Conservation (phyloP, 2,888 invertebrate species). For the Plebejus anna region DNA sequence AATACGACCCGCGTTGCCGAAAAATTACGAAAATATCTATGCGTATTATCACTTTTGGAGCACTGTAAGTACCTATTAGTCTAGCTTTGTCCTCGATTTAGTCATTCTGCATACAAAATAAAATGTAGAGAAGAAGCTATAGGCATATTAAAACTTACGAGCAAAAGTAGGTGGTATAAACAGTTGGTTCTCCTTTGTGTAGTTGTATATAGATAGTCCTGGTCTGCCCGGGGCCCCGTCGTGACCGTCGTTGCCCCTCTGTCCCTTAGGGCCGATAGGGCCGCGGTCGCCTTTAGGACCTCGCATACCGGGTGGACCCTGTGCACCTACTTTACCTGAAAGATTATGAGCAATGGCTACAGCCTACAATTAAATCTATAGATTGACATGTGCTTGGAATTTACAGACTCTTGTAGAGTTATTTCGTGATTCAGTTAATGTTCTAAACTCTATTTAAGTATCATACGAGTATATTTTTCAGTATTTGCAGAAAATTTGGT, state of each 20-base stretch:
- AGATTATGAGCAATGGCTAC: not conserved
- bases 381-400: not conserved
- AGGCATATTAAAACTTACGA: slow-evolving; percentile 47
- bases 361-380: no score
- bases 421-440: not conserved
- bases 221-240: slow-evolving; percentile 89
- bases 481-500: not conserved
- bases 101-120: no score
- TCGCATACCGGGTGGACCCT: slow-evolving; percentile 84
- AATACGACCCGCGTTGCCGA: no score
- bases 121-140: no score
- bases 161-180: slow-evolving; percentile 93
- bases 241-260: slow-evolving; percentile 85
- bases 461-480: no score
- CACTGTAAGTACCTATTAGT: no score
- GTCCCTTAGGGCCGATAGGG: slow-evolving; percentile 84
- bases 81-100: no score
- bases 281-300: slow-evolving; percentile 87
- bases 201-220: slow-evolving; percentile 88
- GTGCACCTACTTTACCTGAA: slow-evolving; percentile 82
- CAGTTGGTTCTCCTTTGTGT: slow-evolving; percentile 83
- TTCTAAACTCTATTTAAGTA: no score
- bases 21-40: no score
- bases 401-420: not conserved
- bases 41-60: no score